Evolutionary conservation across 2,888 invertebrate genomes (phyloP), one percentile per base, ranked within the genome.

Genomic region (Drosophila borborema): DNA sequence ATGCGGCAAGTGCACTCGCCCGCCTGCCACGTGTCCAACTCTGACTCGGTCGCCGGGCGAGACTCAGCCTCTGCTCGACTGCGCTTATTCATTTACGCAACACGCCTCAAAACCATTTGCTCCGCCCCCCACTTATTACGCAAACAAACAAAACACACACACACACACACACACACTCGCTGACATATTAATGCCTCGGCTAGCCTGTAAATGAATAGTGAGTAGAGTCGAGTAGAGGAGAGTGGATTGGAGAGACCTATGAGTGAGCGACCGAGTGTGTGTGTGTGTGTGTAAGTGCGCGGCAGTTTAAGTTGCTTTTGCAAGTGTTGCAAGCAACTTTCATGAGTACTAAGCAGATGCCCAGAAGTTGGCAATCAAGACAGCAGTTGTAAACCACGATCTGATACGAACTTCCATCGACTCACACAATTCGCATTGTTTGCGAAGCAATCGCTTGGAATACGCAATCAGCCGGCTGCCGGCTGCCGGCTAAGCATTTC

Each of bases 151-250:
- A 49, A 63, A 61, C 16, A 43, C 43, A 68, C 34, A 59, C 46
- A 55, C n/a, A 59, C 46, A 55, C n/a, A 38, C 14, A 14, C 2
- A 14, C 18, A 51, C 53, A 53, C 45, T 67, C 67, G 63, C 59
- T 83, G 51, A 75, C 36, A 55, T 54, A 61, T 69, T 53, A 72
- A 72, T 72, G 55, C 55, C 56, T 60, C 59, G 74, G 79, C 62
- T 82, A 86, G 73, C 74, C 84, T 87, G 90, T 86, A 87, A 88
- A 87, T 85, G 84, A 85, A 85, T 85, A 85, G 86, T 87, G 87
- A 73, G 75, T 66, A 18, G 20, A 89, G 85, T 81, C 81, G 69
- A 16, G 48, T 48, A 28, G 23, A 48, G 69, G 43, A 43, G 62
- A 43, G 43, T 43, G 18, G 43, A 43, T 41, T 41, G 45, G 20